Conservation (phyloP, 2,797 vertebrate genomes). For the Hyperoplus immaculatus region DNA sequence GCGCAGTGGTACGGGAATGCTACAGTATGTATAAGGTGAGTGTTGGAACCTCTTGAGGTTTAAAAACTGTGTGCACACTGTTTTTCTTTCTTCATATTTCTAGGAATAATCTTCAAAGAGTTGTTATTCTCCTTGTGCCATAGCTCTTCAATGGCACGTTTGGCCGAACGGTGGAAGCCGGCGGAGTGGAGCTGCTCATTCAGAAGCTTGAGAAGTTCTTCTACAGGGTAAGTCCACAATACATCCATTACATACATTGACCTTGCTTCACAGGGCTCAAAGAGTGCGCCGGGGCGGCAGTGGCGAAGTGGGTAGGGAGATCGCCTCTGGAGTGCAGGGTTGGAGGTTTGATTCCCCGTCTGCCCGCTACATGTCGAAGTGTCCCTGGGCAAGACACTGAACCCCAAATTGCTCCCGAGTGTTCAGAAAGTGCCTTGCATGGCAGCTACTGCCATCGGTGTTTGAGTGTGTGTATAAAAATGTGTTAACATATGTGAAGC, state of each 20-base stretch:
- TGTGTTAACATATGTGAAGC: too few species aligned
- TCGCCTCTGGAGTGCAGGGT: too few species aligned
- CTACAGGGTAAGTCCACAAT: slow-evolving; percentile 89
- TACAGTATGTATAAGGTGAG: slow-evolving; percentile 98
- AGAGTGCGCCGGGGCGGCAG: too few species aligned
- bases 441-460: too few species aligned
- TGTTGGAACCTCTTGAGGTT: background rate
- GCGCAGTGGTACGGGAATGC: slow-evolving; percentile 94
- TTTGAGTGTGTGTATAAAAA: too few species aligned
- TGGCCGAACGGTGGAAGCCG: slow-evolving; percentile 91
- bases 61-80: background rate
- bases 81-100: background rate
- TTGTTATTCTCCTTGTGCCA: slow-evolving; percentile 23
- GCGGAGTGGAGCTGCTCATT: slow-evolving; percentile 91
- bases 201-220: slow-evolving; percentile 99
- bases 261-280: background rate
- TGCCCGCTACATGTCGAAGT: too few species aligned
- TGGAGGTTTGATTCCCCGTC: too few species aligned
- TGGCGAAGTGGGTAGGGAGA: too few species aligned
- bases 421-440: too few species aligned
- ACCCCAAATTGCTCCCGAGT: too few species aligned
- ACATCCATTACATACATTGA: background rate
- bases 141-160: slow-evolving; percentile 98
- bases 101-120: background rate
- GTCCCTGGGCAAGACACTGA: too few species aligned